Conservation (phyloP, 2,797 vertebrate species). For the Artibeus jamaicensis region DNA sequence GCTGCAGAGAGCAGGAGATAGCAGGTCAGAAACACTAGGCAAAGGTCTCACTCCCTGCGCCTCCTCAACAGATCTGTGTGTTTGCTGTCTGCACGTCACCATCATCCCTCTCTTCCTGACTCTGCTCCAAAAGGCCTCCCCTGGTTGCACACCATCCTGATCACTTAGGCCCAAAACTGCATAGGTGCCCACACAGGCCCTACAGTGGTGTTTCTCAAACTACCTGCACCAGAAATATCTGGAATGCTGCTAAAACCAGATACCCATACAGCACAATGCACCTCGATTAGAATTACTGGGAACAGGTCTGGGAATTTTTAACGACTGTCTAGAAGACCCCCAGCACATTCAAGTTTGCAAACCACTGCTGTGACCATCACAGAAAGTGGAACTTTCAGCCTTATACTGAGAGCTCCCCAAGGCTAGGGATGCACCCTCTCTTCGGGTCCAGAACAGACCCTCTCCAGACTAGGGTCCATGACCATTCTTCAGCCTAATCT, state of each 20-base stretch:
- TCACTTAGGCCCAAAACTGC: background rate
- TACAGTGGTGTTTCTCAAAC: background rate
- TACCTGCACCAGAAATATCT: background rate
- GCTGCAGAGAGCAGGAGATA: conserved; percentile 79
- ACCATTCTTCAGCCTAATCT: background rate
- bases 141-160: background rate
- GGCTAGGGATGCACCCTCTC: background rate
- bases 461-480: background rate
- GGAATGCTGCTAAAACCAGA: background rate
- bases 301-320: background rate
- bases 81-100: background rate
- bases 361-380: background rate
- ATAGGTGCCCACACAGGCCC: background rate
- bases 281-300: background rate
- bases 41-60: background rate
- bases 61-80: background rate
- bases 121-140: background rate
- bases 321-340: background rate
- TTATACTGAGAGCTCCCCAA: background rate
- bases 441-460: background rate
- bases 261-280: background rate
- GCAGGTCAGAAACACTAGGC: background rate
- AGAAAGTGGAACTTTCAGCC: background rate
- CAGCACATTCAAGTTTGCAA: background rate
- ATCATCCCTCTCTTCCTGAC: background rate